Base-by-base conservation (phyloP, 2,888 invertebrate species). In the Dichetophora obliterata region DNA sequence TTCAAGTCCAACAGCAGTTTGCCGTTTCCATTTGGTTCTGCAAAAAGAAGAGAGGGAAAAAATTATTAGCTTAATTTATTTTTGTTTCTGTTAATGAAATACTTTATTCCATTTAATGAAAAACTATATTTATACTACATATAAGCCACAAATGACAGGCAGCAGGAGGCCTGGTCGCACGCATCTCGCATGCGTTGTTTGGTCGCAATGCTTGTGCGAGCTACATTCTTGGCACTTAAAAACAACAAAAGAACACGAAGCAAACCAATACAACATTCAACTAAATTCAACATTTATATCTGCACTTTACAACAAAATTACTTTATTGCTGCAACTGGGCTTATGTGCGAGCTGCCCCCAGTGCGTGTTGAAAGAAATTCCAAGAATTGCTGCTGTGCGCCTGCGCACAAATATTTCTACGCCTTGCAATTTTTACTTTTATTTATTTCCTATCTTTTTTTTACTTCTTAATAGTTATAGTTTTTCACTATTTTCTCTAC, bases 11-110 rank as follows among this genome's bases (percentile, higher is more conserved):
- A 99, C 99, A 0, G 99, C 98, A 19, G 99, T 98, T 90, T 99
- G 99, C 1, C 99, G 93, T 90, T 99, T 99, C 99, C 99, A 99
- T 91, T 99, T 99, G 88, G 99, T 99, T 93, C 92, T 92, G 91
- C 89, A 85, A 85, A 14, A 37, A 78, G 54, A 78, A 75, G 31
- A 59, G 16, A 59, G 70, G n/a, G 48, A 59, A 1, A 54, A 74
- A 57, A 22, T 11, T 43, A 43, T 43, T 11, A 11, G 43, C 43
- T 2, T 43, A 11, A 43, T 6, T n/a, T 3, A 14, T 14, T 11
- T 43, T 43, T 43, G 6, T 43, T 43, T 43, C 2, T 43, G 43
- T 43, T 43, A 43, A 43, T 43, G 14, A 43, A 43, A 19, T 11
- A 59, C 27, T 59, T 59, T 27, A 59, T 59, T 14, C 59, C 2